Evolutionary conservation across 2,113 vertebrate species (phyloP).

Genomic region (Heterotis niloticus): DNA sequence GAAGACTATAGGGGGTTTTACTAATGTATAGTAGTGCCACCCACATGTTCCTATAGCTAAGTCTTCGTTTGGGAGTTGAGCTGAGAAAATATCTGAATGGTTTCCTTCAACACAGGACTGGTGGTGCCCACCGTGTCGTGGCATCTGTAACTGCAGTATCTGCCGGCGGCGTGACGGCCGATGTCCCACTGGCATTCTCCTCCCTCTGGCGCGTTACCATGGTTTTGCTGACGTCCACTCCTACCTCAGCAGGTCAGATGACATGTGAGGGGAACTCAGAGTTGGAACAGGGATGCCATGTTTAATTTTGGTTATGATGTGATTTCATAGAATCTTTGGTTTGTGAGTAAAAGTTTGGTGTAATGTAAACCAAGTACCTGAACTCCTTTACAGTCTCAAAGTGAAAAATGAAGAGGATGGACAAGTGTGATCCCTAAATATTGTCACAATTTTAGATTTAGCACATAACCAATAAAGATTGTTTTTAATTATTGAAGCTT

Average conservation of each 20-base stretch:
- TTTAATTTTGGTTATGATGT: not conserved
- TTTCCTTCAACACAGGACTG: too few relatives aligned
- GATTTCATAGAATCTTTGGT: not conserved
- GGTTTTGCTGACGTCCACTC: constrained; percentile 71
- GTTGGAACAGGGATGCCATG: not conserved
- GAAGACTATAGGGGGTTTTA: too few relatives aligned
- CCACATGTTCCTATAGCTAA: not conserved
- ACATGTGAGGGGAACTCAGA: not conserved
- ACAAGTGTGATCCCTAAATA: constrained; percentile 2
- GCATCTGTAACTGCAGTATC: constrained; percentile 74
- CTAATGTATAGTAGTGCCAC: not conserved
- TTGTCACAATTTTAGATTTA: not conserved
- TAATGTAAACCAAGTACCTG: too few relatives aligned
- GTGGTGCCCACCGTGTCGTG: constrained; percentile 67
- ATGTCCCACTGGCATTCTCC: constrained; percentile 68
- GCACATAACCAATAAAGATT: not conserved
- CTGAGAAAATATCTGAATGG: too few relatives aligned
- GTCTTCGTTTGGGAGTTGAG: too few relatives aligned
- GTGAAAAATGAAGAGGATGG: constrained; percentile 42
- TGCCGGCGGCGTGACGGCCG: constrained; percentile 66
- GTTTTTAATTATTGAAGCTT: too few relatives aligned
- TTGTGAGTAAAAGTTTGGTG: too few relatives aligned
- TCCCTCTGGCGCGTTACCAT: constrained; percentile 65
- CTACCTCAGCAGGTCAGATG: constrained; percentile 62
- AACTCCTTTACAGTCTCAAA: constrained; percentile 54